Base-by-base conservation (phyloP, 2,888 invertebrate genomes). In the Tridacna gigas region DNA sequence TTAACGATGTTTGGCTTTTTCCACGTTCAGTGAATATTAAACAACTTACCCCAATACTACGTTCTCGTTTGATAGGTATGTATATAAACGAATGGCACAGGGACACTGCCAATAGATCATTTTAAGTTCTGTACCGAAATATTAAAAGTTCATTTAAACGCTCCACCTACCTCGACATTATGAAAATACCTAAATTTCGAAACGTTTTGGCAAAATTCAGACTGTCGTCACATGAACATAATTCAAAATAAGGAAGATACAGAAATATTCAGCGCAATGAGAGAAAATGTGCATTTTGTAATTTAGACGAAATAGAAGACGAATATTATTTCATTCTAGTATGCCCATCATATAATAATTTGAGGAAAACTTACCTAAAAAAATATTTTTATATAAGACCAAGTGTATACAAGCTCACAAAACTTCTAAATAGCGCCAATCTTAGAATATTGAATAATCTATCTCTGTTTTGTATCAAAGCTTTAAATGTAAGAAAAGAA, bases 1-100 rank as follows among this genome's bases (percentile, higher is more conserved):
- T 60, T 60, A n/a, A n/a, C 7, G 26, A 65, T 22, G 65, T 65
- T 25, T 65, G 65, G 65, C 65, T 65, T 22, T 65, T 65, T 25
- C 65, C 12, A 11, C 25, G 13, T 25, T 65, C 65, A 22, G 65
- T 65, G n/a, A n/a, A n/a, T n/a, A n/a, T n/a, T n/a, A n/a, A n/a
- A n/a, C n/a, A n/a, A 65, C 26, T 65, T 65, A 11, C 7, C 25
- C 13, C 25, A 22, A n/a, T 25, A 22, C 25, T 65, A 25, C 65
- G 65, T 25, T 15, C n/a, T 7, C 3, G 65, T 15, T 65, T 65
- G 15, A 25, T 65, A 25, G 65, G 26, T 15, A 3, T 65, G n/a
- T 65, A 25, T 26, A 26, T 65, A 9, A 65, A 65, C 26, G 12
- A 65, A 22, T 65, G 12, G 65, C 65, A 65, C 26, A 9, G 9